Evolutionary conservation across 2,113 vertebrate genomes (phyloP), one percentile per base, ranked within the genome.

Genomic region (Tautogolabrus adspersus): DNA sequence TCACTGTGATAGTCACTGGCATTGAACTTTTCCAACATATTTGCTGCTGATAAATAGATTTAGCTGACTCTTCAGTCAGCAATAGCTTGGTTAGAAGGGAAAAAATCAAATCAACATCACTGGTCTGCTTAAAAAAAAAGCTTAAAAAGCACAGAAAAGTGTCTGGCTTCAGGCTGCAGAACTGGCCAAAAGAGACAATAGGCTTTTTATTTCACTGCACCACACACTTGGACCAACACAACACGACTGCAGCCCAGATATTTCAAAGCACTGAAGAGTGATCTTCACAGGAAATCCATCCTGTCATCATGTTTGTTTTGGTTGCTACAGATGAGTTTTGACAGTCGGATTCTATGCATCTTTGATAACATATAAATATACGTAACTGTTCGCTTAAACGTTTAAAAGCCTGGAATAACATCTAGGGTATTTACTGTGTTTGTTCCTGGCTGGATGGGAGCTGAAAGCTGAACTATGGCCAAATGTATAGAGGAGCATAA

Each of bases 381-480:
- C n/a, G 42, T 57, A 23, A 26, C 10, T 30, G 13, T 57, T 23
- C 6, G 47, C 47, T 49, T 1, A 49, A 49, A 49, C 47, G 69
- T 57, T 13, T 38, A 38, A 58, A 67, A 34, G 21, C 66, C 42
- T 11, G 10, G 61, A 47, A 52, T 44, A 18, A 59, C 26, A 72
- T 18, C 2, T 34, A 65, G 40, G 54, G 42, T 69, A 46, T 82
- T 82, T 75, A 49, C 37, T 3, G 11, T 3, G 11, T 62, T 74
- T 71, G 60, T 71, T 81, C 47, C 40, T 16, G 34, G 46, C 59
- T 64, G 72, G 69, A 40, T 56, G 64, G 49, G 56, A 75, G 59
- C 65, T 66, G 63, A 34, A 76, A 66, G 42, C 75, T 40, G 58
- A 10, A 19, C 16, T 2, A 4, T 38, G 59, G 66, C 46, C 57